Percentiles rank a stretch among this genome's conserved stretches.
Conservation (phyloP, 2,113 vertebrate species). For the Charina bottae region DNA sequence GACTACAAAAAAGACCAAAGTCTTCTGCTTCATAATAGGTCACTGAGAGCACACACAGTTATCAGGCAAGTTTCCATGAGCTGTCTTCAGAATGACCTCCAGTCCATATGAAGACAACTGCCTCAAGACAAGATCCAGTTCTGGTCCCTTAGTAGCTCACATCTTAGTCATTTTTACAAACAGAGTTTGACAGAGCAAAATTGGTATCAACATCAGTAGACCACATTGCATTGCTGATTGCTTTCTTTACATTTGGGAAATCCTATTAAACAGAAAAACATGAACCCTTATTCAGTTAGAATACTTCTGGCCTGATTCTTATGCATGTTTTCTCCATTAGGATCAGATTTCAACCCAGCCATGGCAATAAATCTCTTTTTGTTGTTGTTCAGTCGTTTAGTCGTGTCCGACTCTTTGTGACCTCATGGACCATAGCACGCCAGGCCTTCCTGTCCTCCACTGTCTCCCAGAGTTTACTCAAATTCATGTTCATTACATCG, state of each 20-base stretch:
- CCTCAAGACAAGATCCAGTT: constrained; percentile 47
- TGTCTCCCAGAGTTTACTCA: too few species aligned
- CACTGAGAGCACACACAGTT: constrained; percentile 26
- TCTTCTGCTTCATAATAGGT: constrained; percentile 45
- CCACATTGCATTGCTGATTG: constrained; percentile 45
- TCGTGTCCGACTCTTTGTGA: too few species aligned
- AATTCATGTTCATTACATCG: too few species aligned
- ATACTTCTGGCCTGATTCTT: background rate
- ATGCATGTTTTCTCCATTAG: background rate
- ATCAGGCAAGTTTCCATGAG: constrained; percentile 23
- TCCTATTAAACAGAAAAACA: background rate
- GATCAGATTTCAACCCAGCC: background rate
- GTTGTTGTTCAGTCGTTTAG: too few species aligned
- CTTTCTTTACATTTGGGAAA: background rate
- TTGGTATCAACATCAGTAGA: background rate
- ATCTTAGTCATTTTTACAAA: constrained; percentile 28
- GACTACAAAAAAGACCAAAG: constrained; percentile 32
- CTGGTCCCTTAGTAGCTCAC: constrained; percentile 51
- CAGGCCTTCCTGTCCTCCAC: too few species aligned
- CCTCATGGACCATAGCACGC: too few species aligned
- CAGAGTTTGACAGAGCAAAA: constrained; percentile 47
- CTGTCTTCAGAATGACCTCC: constrained; percentile 49
- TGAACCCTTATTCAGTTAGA: background rate
- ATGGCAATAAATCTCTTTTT: background rate
- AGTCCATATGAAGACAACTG: constrained; percentile 16